Percentiles rank a stretch among this genome's conserved stretches.
These are phyloP conservation scores for Saccostrea glomerata DNA, from an alignment of 1,140 invertebrate genomes.

Conservation along the genomic window DNA sequence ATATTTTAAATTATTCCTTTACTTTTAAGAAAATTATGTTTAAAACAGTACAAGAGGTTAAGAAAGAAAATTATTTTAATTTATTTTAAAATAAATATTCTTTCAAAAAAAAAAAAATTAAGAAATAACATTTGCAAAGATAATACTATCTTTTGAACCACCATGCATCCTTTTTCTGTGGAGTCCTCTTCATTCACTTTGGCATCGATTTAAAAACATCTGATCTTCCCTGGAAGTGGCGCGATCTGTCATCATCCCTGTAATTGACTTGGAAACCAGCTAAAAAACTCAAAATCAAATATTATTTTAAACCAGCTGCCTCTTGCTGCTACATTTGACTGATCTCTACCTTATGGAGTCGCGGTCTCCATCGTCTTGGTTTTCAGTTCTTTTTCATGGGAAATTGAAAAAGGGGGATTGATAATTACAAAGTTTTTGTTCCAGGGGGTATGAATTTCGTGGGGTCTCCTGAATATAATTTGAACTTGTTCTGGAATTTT, in stretches of 20 bases:
- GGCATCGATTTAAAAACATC: background rate
- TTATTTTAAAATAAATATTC: no score
- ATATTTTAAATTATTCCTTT: no score
- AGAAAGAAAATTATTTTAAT: no score
- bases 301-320: conserved; percentile 21
- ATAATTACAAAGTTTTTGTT: background rate
- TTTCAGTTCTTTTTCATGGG: conserved; percentile 18
- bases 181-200: background rate
- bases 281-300: conserved; percentile 8
- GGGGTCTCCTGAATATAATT: background rate
- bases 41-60: no score
- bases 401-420: conserved; percentile 8
- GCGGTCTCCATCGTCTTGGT: background rate
- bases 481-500: background rate
- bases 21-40: no score
- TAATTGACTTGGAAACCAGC: conserved; percentile 35
- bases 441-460: background rate
- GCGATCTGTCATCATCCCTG: background rate
- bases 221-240: conserved; percentile 1
- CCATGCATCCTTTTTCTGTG: background rate
- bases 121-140: no score
- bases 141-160: background rate
- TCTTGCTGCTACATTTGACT: background rate
- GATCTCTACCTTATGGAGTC: background rate
- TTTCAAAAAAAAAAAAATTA: no score